Percentiles rank a stretch among this genome's conserved stretches.
Conservation (phyloP, 2,113 vertebrate species). For the Morone saxatilis region DNA sequence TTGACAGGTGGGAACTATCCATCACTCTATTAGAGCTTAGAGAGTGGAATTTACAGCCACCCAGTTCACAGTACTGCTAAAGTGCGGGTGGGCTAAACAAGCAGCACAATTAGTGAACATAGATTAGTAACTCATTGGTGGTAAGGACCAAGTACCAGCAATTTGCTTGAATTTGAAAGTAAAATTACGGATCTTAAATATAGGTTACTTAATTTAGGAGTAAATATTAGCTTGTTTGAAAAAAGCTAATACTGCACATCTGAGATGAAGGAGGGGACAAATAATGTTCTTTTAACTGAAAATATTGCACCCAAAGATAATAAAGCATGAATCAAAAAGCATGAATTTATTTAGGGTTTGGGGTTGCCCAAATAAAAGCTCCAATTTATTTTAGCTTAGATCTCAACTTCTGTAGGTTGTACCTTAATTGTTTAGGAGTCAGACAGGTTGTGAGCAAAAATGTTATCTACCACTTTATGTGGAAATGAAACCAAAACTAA, state of each 20-base stretch:
- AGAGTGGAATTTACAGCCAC: conserved; percentile 58
- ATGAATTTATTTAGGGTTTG: neutral
- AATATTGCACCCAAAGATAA: neutral
- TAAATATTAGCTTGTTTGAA: neutral
- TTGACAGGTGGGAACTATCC: conserved; percentile 77
- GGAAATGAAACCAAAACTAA: neutral
- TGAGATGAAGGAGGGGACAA: neutral
- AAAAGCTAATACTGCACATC: neutral
- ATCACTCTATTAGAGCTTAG: conserved; percentile 74
- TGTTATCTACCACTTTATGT: neutral
- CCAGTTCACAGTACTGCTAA: conserved; percentile 60
- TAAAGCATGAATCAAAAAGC: neutral
- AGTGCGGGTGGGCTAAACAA: conserved; percentile 79
- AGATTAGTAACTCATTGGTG: conserved; percentile 25
- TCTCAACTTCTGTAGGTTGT: neutral
- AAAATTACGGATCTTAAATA: neutral
- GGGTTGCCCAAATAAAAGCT: too few relatives aligned
- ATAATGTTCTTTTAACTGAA: neutral
- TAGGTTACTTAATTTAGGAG: too few relatives aligned
- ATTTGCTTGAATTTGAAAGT: neutral
- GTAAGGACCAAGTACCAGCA: conserved; percentile 12
- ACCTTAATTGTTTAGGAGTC: neutral
- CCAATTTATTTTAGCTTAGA: neutral
- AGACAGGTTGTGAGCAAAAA: neutral
- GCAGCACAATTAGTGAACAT: conserved; percentile 62